Conservation (phyloP, 1,140 invertebrate genomes). For the Chelonus insularis region DNA sequence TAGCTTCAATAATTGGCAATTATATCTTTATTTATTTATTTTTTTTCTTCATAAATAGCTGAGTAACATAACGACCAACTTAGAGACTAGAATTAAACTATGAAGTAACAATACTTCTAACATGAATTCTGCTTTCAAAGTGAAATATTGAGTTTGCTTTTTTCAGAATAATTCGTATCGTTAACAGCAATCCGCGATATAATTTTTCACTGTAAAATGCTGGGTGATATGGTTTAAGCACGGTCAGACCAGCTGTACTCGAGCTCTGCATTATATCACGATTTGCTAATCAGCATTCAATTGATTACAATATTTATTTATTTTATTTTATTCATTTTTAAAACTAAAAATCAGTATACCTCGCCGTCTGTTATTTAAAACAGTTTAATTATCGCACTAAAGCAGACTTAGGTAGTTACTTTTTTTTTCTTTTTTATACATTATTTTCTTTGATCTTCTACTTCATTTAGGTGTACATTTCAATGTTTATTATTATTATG, state of each 20-base stretch:
- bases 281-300: constrained; percentile 31
- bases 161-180: neutral
- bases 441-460: neutral
- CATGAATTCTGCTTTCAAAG: constrained; percentile 19
- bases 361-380: neutral
- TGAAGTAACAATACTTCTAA: constrained; percentile 27
- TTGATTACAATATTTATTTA: constrained; percentile 24
- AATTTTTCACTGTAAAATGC: constrained; percentile 22
- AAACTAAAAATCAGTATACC: neutral
- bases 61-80: constrained; percentile 31
- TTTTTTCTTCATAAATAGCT: constrained; percentile 28
- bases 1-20: constrained; percentile 29
- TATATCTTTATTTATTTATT: constrained; percentile 23
- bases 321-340: constrained; percentile 28
- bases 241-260: constrained; percentile 58
- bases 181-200: constrained; percentile 25
- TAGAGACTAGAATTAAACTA: constrained; percentile 32
- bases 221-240: constrained; percentile 34
- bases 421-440: neutral
- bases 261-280: constrained; percentile 39
- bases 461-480: neutral
- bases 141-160: neutral
- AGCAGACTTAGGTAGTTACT: neutral
- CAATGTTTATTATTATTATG: too few species aligned
- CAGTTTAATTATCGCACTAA: neutral